phyloP scores from a whole-genome alignment of 2,113 vertebrate genomes.

The Muntiacus reevesi region DNA sequence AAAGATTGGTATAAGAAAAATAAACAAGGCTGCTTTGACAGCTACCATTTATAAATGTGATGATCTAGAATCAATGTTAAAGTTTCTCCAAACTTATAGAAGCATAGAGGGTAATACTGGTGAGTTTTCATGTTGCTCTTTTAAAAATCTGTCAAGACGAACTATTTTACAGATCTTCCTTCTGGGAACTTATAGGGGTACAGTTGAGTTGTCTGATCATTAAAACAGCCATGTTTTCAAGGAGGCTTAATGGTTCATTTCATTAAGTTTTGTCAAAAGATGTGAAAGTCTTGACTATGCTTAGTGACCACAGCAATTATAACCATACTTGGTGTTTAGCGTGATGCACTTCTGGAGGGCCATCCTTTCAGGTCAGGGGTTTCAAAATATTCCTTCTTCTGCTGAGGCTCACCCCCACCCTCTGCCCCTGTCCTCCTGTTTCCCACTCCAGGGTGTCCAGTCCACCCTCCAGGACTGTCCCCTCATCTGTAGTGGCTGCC shows the following conservation, averaged over 20 bases:
- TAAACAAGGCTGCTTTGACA: background rate
- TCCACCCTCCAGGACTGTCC: background rate
- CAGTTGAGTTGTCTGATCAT: background rate
- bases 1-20: conserved; percentile 24
- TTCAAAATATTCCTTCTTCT: conserved; percentile 37
- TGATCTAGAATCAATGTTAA: background rate
- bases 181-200: background rate
- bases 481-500: background rate
- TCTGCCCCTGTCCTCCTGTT: background rate
- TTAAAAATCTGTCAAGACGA: background rate
- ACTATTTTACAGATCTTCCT: conserved; percentile 38
- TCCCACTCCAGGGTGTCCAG: fast-evolving
- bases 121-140: background rate
- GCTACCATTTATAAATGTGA: background rate
- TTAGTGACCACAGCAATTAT: background rate
- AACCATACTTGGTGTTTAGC: conserved; percentile 27
- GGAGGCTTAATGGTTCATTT: background rate
- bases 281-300: background rate
- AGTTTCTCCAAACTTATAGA: background rate
- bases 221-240: conserved; percentile 22
- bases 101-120: background rate
- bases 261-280: conserved; percentile 18
- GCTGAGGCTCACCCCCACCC: background rate
- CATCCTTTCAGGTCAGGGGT: background rate
- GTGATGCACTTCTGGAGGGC: background rate